phyloP scores from a whole-genome alignment of 2,888 invertebrate species.

The Dicyrtomina minuta region DNA sequence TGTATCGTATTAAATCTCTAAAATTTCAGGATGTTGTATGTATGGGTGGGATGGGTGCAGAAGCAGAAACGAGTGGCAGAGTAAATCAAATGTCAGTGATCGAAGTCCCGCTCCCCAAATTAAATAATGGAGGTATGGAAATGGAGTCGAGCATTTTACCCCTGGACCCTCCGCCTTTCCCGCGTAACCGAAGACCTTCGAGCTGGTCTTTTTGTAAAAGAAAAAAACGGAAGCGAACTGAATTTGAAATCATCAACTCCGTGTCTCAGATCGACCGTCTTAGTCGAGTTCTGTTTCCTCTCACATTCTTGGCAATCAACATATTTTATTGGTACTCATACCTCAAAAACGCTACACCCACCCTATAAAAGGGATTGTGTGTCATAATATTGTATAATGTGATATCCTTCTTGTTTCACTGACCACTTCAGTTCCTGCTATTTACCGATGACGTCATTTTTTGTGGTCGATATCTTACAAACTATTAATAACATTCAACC shows the following conservation, averaged over 20 bases:
- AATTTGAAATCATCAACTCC: slow-evolving; percentile 66
- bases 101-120: slow-evolving; percentile 39
- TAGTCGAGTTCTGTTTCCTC: slow-evolving; percentile 73
- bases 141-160: background rate
- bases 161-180: slow-evolving; percentile 13
- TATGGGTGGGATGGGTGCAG: slow-evolving; percentile 1
- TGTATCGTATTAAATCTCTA: background rate
- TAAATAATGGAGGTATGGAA: slow-evolving; percentile 48
- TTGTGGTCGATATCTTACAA: too few relatives aligned
- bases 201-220: slow-evolving; percentile 48
- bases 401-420: too few relatives aligned
- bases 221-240: slow-evolving; percentile 26
- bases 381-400: too few relatives aligned
- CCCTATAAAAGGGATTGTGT: too few relatives aligned
- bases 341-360: slow-evolving; percentile 62
- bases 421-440: too few relatives aligned
- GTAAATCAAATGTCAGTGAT: slow-evolving; percentile 46
- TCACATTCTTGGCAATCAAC: slow-evolving; percentile 73
- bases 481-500: too few relatives aligned
- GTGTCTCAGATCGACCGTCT: slow-evolving; percentile 78
- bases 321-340: slow-evolving; percentile 78
- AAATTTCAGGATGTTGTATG: slow-evolving; percentile 1
- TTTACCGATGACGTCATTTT: too few relatives aligned
- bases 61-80: slow-evolving; percentile 1
- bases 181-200: slow-evolving; percentile 36